phyloP scores from a whole-genome alignment of 1,140 invertebrate species.

The Lordiphosa mommai region DNA sequence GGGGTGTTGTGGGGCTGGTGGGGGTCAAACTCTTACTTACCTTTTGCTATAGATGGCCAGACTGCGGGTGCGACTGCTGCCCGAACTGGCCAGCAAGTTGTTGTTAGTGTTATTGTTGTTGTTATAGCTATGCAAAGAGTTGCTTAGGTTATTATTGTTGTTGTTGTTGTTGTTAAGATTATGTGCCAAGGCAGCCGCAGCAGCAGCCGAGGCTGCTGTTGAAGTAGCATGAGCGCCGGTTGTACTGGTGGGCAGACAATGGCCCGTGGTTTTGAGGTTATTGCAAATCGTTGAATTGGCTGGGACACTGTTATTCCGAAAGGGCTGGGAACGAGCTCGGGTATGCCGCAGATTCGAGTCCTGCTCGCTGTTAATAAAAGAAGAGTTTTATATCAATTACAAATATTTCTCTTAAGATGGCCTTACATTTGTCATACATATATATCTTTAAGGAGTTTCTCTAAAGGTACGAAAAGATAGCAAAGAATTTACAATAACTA shows the following conservation, averaged over 20 bases:
- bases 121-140: constrained; percentile 60
- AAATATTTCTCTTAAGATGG: too few relatives aligned
- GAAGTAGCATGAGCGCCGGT: constrained; percentile 1
- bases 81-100: constrained; percentile 44
- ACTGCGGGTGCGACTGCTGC: constrained; percentile 68
- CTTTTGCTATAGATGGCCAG: constrained; percentile 77
- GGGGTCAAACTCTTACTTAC: constrained; percentile 49
- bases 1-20: background rate
- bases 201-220: constrained; percentile 8
- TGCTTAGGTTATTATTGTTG: constrained; percentile 52
- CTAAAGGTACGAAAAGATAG: too few relatives aligned
- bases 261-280: constrained; percentile 12
- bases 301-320: constrained; percentile 55
- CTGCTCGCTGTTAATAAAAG: constrained; percentile 26
- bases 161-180: constrained; percentile 39
- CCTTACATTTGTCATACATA: too few relatives aligned
- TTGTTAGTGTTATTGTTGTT: constrained; percentile 63
- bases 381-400: background rate
- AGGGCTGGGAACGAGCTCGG: constrained; percentile 73
- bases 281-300: constrained; percentile 4
- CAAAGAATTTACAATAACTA: too few relatives aligned
- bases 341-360: constrained; percentile 62
- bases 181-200: constrained; percentile 17
- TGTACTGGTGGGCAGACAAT: constrained; percentile 5
- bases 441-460: too few relatives aligned